A percentile compares a stretch with the other conserved stretches of the same genome.
Conservation (phyloP, 2,888 invertebrate species). For the Callyntrura sp. region DNA sequence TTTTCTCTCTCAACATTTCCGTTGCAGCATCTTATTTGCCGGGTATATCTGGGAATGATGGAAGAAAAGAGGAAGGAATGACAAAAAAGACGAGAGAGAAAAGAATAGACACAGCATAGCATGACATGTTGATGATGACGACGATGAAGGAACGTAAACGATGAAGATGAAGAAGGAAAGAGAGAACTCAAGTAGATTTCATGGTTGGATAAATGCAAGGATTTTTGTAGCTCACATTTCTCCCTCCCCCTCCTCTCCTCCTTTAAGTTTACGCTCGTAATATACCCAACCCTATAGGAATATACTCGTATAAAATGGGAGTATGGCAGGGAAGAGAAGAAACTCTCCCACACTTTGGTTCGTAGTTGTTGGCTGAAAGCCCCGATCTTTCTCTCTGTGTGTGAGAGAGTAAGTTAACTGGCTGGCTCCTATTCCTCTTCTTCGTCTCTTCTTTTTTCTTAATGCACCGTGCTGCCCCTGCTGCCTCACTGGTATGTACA, state of each 20-base stretch:
- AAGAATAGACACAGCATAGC: constrained; percentile 53
- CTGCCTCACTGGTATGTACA: constrained; percentile 39
- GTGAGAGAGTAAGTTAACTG: constrained; percentile 44
- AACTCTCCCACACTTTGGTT: background rate
- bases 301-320: constrained; percentile 19
- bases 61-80: constrained; percentile 72
- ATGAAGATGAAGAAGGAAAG: constrained; percentile 74
- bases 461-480: constrained; percentile 48
- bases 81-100: constrained; percentile 69
- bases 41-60: background rate
- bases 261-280: background rate
- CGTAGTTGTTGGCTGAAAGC: constrained; percentile 40
- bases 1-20: constrained; percentile 59
- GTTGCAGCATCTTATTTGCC: constrained; percentile 51
- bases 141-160: constrained; percentile 61
- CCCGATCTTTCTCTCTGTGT: constrained; percentile 45
- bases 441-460: constrained; percentile 46
- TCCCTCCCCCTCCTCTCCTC: constrained; percentile 21
- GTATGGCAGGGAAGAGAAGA: background rate
- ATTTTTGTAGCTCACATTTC: constrained; percentile 78
- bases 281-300: background rate
- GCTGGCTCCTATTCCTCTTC: constrained; percentile 66
- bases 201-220: constrained; percentile 79
- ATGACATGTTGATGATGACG: constrained; percentile 67
- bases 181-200: constrained; percentile 80